Base-by-base conservation (phyloP, 1,140 invertebrate genomes). In the Microplitis demolitor region DNA sequence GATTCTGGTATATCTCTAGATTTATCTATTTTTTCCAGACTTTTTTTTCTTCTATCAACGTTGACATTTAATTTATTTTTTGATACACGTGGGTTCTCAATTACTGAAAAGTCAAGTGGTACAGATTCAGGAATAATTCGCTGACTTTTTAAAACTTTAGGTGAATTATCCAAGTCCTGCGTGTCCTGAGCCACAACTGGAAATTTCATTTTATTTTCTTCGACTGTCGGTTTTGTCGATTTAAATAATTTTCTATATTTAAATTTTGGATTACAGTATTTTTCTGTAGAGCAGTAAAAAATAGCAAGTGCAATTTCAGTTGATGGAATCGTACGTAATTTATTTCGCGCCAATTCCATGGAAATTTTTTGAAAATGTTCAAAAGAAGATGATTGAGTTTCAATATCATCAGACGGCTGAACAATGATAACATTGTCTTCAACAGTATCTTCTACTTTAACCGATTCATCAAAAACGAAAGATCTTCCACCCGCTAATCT, bases 251-350 rank as follows among this genome's bases (percentile, higher is more conserved):
- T 34, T 8, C 8, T 56, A 9, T 69, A 60, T 51, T 69, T 54
- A 50, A 63, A 66, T 33, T 14, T 69, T 16, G 72, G 72, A 60
- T 74, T 74, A 45, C 72, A 74, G 24, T 51, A 69, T 35, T 60
- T 53, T 13, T 56, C 67, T 0, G 14, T 69, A 3, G 72, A 74
- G 34, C 72, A 74, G 34, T 74, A 39, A 24, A 74, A 60, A 50
- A 74, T 69, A 5, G 72, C 72, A 9, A 74, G 54, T 35, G 72
- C 34, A 8, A 74, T 74, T 60, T 74, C 72, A 24, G 33, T 45
- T 34, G 56, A 51, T 50, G 72, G 72, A 58, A 74, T 74, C 16
- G 66, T 33, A 24, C 72, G 56, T n/a, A 64, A 24, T 64, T 50
- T 16, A 50, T 45, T 3, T 16, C 11, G 4, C 16, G 13, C 3